Conservation (phyloP, 2,113 vertebrate genomes). For the Labeo rohita region DNA sequence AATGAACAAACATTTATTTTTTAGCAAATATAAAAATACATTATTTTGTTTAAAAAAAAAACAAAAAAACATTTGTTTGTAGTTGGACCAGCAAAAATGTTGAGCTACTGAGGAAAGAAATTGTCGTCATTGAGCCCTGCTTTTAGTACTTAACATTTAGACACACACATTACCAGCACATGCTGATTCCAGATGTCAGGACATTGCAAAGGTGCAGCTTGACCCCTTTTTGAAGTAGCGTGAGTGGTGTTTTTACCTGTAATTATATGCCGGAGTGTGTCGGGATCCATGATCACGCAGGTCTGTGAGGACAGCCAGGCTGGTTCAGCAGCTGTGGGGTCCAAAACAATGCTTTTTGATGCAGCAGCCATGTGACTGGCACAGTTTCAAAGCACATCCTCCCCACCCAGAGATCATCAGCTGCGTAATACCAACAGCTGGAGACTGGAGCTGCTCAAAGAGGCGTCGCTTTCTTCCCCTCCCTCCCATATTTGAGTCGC, state of each 20-base stretch:
- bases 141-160: background rate
- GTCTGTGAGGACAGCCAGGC: constrained; percentile 8
- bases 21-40: too few species aligned
- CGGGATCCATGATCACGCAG: background rate
- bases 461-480: constrained; percentile 34
- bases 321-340: constrained; percentile 28
- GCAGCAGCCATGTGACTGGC: constrained; percentile 22
- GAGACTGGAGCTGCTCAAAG: constrained; percentile 45
- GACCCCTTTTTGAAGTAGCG: background rate
- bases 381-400: constrained; percentile 51
- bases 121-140: background rate
- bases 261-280: background rate
- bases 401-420: constrained; percentile 19
- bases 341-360: constrained; percentile 30
- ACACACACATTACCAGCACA: background rate
- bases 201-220: background rate
- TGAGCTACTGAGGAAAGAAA: background rate
- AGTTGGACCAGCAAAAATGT: background rate
- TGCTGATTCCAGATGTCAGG: background rate
- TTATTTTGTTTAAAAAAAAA: too few species aligned
- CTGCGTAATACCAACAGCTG: constrained; percentile 46
- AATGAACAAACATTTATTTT: too few species aligned
- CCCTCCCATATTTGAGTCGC: constrained; percentile 10
- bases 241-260: background rate
- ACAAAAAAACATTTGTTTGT: background rate